These are phyloP conservation scores for Pomatorhinus ruficollis DNA, from an alignment of 2,113 vertebrate species.

Conservation along the genomic window DNA sequence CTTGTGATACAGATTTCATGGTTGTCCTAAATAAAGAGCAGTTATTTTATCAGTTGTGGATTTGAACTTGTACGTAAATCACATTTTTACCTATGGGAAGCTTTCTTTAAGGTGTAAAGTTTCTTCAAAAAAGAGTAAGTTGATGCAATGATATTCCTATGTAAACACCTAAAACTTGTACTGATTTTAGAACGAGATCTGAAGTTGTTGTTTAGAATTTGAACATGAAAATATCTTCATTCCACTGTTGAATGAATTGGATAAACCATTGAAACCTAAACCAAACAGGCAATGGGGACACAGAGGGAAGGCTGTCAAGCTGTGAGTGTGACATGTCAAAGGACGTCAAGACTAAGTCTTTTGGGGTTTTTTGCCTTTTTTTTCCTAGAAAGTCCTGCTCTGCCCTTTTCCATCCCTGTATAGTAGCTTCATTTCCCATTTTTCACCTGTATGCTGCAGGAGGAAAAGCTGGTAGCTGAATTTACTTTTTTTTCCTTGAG, in stretches of 20 bases:
- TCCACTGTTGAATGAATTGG: background rate
- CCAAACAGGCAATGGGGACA: background rate
- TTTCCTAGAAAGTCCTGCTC: background rate
- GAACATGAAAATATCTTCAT: background rate
- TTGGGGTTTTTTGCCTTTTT: fast-evolving
- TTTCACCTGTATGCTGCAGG: background rate
- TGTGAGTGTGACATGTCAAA: background rate
- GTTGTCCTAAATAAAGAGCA: background rate
- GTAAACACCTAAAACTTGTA: background rate
- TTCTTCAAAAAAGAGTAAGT: background rate
- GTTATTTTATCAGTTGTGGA: background rate
- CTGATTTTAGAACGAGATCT: background rate
- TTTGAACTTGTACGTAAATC: background rate
- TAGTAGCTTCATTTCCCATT: background rate
- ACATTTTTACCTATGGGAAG: background rate
- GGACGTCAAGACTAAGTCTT: background rate
- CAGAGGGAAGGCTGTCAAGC: background rate
- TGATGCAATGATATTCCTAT: background rate
- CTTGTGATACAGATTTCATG: background rate
- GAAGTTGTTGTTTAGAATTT: background rate
- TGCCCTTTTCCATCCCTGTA: background rate
- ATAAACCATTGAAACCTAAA: background rate
- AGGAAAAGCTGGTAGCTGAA: background rate
- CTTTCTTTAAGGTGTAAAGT: background rate
- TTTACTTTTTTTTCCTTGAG: background rate